Evolutionary conservation across 2,113 vertebrate genomes (phyloP).

Genomic region (Vombatus ursinus): DNA sequence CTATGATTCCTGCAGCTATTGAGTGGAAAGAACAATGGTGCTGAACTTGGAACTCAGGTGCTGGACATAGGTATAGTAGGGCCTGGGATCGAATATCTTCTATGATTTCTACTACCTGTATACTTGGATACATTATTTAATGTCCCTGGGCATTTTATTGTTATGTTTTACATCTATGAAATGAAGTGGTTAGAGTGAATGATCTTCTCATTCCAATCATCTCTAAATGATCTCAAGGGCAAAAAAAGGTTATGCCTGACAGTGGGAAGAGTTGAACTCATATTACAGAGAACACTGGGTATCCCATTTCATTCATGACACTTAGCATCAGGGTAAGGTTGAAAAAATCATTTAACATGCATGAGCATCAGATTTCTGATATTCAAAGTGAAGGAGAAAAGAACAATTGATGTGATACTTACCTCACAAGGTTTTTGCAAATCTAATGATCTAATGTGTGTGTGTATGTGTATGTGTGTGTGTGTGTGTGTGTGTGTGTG

Average conservation of each 20-base stretch:
- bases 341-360: not conserved
- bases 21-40: not conserved
- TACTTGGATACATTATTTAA: not conserved
- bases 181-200: not conserved
- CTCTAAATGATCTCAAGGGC: not conserved
- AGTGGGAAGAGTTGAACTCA: not conserved
- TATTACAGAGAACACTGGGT: no score
- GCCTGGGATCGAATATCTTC: not conserved
- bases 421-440: no score
- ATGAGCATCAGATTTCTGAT: not conserved
- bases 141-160: not conserved
- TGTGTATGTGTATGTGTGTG: no score
- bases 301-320: no score
- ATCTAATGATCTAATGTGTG: not conserved
- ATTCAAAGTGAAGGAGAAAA: no score
- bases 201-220: not conserved
- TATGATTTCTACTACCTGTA: not conserved
- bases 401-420: no score
- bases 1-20: not conserved
- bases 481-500: no score
- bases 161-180: not conserved
- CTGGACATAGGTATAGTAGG: not conserved
- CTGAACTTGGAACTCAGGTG: not conserved
- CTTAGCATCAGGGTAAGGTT: no score
- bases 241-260: rapidly evolving